Conservation (phyloP, 2,797 vertebrate genomes). For the Lithobates pipiens region DNA sequence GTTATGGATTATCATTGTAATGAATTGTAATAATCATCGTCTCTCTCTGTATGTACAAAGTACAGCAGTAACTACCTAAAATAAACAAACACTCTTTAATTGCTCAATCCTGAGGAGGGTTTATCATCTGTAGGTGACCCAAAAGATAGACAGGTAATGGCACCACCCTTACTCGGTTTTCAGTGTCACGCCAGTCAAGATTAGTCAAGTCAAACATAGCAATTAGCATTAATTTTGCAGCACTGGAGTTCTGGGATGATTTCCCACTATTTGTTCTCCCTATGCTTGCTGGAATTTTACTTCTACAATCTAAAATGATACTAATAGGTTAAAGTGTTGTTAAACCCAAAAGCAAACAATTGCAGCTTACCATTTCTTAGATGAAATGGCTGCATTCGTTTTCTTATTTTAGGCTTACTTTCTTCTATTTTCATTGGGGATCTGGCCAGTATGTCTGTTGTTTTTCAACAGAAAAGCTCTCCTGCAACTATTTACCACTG, state of each 20-base stretch:
- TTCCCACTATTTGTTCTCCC: neutral
- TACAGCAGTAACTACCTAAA: neutral
- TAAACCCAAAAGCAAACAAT: no score
- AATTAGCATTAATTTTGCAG: no score
- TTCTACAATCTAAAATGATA: neutral
- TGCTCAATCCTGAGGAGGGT: neutral
- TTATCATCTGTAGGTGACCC: neutral
- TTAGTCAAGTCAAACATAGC: no score
- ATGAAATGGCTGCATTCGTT: no score
- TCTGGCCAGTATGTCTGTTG: no score
- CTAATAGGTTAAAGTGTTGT: no score
- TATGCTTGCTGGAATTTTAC: neutral
- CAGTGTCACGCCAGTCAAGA: neutral
- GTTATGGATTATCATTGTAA: neutral
- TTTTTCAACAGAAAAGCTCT: no score
- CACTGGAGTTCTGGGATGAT: neutral
- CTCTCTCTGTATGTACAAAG: slow-evolving; percentile 19
- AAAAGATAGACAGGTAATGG: no score
- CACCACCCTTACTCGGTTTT: neutral
- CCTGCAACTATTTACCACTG: no score
- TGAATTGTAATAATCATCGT: neutral
- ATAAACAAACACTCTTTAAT: neutral
- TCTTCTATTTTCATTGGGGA: no score
- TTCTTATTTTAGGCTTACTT: no score
- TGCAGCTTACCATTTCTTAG: no score